Conservation (phyloP, 2,113 vertebrate species). For the Lagopus muta region DNA sequence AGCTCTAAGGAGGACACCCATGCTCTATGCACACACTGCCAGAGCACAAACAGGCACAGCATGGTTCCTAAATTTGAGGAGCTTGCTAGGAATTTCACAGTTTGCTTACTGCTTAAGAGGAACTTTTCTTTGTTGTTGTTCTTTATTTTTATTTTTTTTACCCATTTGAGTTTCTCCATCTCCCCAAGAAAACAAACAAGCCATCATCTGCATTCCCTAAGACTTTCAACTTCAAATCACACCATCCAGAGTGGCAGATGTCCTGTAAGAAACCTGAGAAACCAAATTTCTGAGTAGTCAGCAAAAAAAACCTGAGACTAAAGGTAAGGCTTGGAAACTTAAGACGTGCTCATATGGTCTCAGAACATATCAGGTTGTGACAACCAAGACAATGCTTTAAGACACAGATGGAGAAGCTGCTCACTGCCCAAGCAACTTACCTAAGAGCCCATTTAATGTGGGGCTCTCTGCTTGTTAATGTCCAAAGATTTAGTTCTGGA, state of each 20-base stretch:
- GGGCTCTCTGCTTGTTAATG: background rate
- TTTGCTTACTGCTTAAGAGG: constrained; percentile 22
- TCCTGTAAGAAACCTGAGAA: background rate
- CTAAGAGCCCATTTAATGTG: background rate
- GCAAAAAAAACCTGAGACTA: background rate
- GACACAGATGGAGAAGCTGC: background rate
- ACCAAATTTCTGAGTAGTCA: background rate
- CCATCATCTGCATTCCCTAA: background rate
- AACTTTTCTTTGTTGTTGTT: background rate
- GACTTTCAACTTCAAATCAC: background rate
- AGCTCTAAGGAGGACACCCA: background rate
- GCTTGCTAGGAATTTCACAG: constrained; percentile 36
- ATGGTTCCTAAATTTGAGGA: constrained; percentile 24
- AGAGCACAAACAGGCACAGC: constrained; percentile 19
- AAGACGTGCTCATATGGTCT: background rate
- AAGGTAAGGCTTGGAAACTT: background rate
- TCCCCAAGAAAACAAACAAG: constrained; percentile 14
- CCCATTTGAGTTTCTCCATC: background rate
- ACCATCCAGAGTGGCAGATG: background rate
- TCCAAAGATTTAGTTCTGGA: background rate
- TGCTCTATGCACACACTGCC: background rate
- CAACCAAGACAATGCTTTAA: background rate
- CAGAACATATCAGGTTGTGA: background rate
- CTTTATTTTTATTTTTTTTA: background rate
- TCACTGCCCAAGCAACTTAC: background rate